Evolutionary conservation across 2,888 invertebrate species (phyloP).

Genomic region (Furcula furcula): DNA sequence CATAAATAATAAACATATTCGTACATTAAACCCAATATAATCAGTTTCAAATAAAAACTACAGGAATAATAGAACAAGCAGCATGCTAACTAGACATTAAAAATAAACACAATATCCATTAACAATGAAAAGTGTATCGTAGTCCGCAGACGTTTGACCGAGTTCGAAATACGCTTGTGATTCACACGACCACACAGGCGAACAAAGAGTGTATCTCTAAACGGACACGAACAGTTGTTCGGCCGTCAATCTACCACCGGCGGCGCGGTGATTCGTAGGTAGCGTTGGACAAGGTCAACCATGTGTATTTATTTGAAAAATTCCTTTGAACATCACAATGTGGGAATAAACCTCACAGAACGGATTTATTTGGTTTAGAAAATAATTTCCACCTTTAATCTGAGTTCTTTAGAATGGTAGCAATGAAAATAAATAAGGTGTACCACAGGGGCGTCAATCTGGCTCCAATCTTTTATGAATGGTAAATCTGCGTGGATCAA

Average conservation of each 20-base stretch:
- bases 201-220: conserved; percentile 42
- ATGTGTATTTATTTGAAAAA: conserved; percentile 45
- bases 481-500: background rate
- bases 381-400: conserved; percentile 21
- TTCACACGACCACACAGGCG: conserved; percentile 38
- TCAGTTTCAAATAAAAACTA: conserved; percentile 17
- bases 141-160: conserved; percentile 45
- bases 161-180: conserved; percentile 51
- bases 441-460: conserved; percentile 30
- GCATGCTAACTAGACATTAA: conserved; percentile 28
- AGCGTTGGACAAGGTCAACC: conserved; percentile 48
- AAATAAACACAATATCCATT: conserved; percentile 32
- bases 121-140: conserved; percentile 35
- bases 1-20: conserved; percentile 26
- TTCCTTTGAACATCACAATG: conserved; percentile 28
- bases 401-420: conserved; percentile 24
- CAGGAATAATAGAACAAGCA: conserved; percentile 17
- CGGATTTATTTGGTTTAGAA: conserved; percentile 29
- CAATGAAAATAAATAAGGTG: conserved; percentile 19
- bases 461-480: conserved; percentile 21
- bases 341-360: conserved; percentile 15
- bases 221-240: conserved; percentile 44
- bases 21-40: conserved; percentile 26
- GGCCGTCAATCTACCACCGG: conserved; percentile 40
- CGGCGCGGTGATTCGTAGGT: conserved; percentile 42